Conservation (phyloP, 2,888 invertebrate species). For the Schizaphis graminum region DNA sequence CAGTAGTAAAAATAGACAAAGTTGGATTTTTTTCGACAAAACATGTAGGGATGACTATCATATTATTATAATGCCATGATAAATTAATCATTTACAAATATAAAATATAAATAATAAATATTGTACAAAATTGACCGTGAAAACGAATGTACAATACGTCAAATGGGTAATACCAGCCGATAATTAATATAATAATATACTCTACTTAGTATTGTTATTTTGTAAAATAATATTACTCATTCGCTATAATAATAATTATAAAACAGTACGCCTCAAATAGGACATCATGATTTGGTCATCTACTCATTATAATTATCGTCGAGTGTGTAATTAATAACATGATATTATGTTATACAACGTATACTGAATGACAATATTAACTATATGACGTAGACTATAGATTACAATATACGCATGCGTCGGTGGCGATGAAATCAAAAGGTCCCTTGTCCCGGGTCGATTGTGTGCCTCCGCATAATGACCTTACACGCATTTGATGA, state of each 20-base stretch:
- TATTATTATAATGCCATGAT: background rate
- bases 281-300: background rate
- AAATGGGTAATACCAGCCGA: background rate
- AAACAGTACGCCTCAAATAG: background rate
- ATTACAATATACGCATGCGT: slow-evolving; percentile 22
- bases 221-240: background rate
- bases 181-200: background rate
- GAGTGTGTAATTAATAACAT: background rate
- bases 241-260: background rate
- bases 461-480: background rate
- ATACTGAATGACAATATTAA: background rate
- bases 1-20: background rate
- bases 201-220: background rate
- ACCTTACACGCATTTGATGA: background rate
- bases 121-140: background rate
- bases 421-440: slow-evolving; percentile 10
- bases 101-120: background rate
- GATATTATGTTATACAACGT: background rate
- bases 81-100: background rate
- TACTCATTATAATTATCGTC: background rate
- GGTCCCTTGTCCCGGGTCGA: background rate
- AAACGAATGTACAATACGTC: background rate
- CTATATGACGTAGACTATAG: background rate
- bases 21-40: background rate
- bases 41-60: background rate